Conservation (phyloP, 2,888 invertebrate species). For the Frankliniella fusca region DNA sequence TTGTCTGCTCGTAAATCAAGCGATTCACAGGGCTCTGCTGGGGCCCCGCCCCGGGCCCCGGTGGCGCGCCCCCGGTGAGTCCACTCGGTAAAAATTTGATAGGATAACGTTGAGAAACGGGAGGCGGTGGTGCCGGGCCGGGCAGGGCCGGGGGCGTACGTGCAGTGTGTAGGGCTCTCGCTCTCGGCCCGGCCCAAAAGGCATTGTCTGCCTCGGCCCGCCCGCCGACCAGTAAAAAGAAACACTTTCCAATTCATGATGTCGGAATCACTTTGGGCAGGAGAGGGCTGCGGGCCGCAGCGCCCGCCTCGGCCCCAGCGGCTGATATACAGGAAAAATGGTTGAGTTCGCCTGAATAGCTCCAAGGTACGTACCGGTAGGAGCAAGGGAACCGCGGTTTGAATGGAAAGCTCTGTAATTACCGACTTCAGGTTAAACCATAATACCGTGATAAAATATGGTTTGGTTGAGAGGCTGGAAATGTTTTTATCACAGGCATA, state of each 20-base stretch:
- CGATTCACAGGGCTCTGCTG: background rate
- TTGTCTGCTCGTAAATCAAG: background rate
- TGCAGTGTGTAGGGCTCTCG: no score
- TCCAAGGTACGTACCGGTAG: no score
- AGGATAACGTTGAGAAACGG: constrained; percentile 19
- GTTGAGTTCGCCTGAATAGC: no score
- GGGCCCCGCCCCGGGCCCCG: background rate
- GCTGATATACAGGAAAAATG: no score
- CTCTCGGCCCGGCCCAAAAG: background rate
- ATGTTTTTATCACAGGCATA: no score
- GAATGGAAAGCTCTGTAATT: no score
- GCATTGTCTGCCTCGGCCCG: background rate
- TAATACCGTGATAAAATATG: no score
- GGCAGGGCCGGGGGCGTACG: no score
- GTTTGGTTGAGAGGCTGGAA: no score
- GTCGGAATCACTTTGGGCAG: constrained; percentile 9
- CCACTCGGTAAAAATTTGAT: constrained; percentile 23
- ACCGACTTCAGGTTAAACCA: no score
- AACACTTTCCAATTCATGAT: constrained; percentile 14
- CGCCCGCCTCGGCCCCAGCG: no score
- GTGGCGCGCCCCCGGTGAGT: background rate
- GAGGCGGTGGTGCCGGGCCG: background rate
- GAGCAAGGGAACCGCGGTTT: no score
- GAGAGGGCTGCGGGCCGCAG: background rate
- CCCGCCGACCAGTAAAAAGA: constrained; percentile 1